phyloP scores from a whole-genome alignment of 2,888 invertebrate species.

The Polietes domitor region DNA sequence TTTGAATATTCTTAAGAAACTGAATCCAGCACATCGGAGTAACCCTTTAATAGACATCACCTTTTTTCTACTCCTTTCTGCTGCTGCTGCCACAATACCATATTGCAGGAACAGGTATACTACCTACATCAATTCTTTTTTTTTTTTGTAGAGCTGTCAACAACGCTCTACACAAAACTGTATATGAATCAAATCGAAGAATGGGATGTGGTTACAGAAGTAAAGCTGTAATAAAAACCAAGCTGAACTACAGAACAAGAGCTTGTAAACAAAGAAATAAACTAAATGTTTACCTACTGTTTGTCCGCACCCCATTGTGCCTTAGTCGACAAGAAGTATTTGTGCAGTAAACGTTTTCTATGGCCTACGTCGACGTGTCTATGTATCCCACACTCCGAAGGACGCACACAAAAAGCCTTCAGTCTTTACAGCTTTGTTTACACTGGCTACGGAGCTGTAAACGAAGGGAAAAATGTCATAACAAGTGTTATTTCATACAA shows the following conservation, averaged over 20 bases:
- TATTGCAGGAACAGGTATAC: neutral
- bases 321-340: slow-evolving; percentile 39
- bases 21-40: too few species aligned
- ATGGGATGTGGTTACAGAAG: neutral
- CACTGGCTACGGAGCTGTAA: slow-evolving; percentile 47
- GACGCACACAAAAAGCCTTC: slow-evolving; percentile 20
- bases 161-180: slow-evolving; percentile 33
- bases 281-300: slow-evolving; percentile 56
- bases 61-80: too few species aligned
- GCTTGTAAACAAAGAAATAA: slow-evolving; percentile 56
- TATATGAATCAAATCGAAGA: neutral
- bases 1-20: too few species aligned
- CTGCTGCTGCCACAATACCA: neutral
- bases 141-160: slow-evolving; percentile 50
- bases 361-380: slow-evolving; percentile 2
- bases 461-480: slow-evolving; percentile 23
- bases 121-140: neutral
- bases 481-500: slow-evolving; percentile 33
- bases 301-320: slow-evolving; percentile 7
- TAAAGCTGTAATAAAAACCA: neutral
- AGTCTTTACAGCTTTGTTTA: slow-evolving; percentile 37
- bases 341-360: slow-evolving; percentile 52
- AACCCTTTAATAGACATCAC: too few species aligned
- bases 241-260: slow-evolving; percentile 14
- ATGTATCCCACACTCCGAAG: neutral